These are phyloP conservation scores for Lasioglossum lativentre DNA, from an alignment of 2,888 invertebrate genomes.

Conservation along the genomic window DNA sequence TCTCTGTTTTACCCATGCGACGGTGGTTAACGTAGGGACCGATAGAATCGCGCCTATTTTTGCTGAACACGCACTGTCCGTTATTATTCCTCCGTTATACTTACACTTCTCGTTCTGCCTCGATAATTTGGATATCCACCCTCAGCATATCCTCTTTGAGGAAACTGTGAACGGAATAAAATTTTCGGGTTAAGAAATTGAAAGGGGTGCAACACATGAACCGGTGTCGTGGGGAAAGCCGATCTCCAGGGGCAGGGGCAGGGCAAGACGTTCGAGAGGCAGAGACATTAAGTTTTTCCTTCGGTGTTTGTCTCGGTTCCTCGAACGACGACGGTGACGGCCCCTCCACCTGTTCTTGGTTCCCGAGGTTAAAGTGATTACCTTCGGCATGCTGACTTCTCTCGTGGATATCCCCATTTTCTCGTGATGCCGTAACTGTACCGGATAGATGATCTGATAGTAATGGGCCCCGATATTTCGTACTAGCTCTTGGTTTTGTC, in stretches of 20 bases:
- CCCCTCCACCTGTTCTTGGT: not conserved
- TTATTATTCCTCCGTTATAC: constrained; percentile 76
- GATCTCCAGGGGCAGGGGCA: not conserved
- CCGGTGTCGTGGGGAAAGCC: not conserved
- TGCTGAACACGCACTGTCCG: not conserved
- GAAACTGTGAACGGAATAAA: constrained; percentile 73
- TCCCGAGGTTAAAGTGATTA: constrained; percentile 80
- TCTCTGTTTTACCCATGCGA: not conserved
- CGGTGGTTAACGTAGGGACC: not conserved
- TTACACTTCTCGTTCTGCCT: constrained; percentile 87
- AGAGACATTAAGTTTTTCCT: not conserved
- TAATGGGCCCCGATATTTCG: constrained; percentile 95
- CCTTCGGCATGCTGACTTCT: constrained; percentile 95
- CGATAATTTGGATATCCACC: constrained; percentile 85
- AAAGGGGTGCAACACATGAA: not conserved
- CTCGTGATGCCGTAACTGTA: constrained; percentile 97
- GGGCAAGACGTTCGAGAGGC: not conserved
- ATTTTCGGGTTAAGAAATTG: constrained; percentile 1
- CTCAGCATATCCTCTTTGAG: constrained; percentile 84
- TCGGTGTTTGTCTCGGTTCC: not conserved
- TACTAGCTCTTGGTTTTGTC: constrained; percentile 96
- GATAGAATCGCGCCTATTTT: not conserved
- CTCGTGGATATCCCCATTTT: constrained; percentile 98
- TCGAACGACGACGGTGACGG: not conserved
- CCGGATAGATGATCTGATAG: constrained; percentile 97